These are phyloP conservation scores for Gymnoscelis rufifasciata DNA, from an alignment of 2,888 invertebrate species.

Conservation along the genomic window DNA sequence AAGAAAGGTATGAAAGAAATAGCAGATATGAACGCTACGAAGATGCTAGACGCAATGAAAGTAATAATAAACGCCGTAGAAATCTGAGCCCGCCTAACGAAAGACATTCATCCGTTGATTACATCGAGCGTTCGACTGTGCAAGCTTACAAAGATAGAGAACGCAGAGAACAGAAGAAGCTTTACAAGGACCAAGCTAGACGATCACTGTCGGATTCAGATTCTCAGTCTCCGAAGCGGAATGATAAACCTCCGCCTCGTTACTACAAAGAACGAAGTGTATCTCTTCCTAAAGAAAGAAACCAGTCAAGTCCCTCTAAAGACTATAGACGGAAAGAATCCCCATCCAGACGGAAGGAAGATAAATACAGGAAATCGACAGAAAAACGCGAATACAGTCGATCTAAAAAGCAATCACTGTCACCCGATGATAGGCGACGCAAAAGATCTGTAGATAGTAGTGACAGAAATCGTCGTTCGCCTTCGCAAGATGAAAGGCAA, in stretches of 20 bases:
- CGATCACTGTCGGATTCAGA: conserved; percentile 56
- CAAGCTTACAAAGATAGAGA: conserved; percentile 44
- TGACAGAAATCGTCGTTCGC: conserved; percentile 8
- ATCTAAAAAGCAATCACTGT: conserved; percentile 23
- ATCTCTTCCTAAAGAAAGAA: conserved; percentile 37
- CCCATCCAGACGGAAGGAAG: conserved; percentile 40
- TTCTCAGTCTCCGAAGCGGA: conserved; percentile 44
- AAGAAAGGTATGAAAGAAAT: conserved; percentile 36
- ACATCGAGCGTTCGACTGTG: conserved; percentile 44
- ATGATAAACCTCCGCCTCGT: conserved; percentile 38
- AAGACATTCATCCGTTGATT: conserved; percentile 48
- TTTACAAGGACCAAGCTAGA: conserved; percentile 44
- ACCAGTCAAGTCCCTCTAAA: conserved; percentile 38
- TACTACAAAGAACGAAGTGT: conserved; percentile 41
- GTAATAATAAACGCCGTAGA: conserved; percentile 34
- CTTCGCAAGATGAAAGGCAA: conserved; percentile 12
- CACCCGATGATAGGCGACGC: conserved; percentile 12
- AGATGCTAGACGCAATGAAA: conserved; percentile 31
- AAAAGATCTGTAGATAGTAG: conserved; percentile 12
- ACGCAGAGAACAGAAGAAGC: conserved; percentile 46
- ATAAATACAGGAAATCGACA: conserved; percentile 42
- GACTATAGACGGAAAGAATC: conserved; percentile 45
- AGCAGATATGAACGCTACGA: conserved; percentile 43
- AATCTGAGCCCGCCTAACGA: conserved; percentile 48
- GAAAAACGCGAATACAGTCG: conserved; percentile 44